Percentiles rank a stretch among this genome's conserved stretches.
Conservation (phyloP, 2,888 invertebrate genomes). For the Crocallis elinguaria region DNA sequence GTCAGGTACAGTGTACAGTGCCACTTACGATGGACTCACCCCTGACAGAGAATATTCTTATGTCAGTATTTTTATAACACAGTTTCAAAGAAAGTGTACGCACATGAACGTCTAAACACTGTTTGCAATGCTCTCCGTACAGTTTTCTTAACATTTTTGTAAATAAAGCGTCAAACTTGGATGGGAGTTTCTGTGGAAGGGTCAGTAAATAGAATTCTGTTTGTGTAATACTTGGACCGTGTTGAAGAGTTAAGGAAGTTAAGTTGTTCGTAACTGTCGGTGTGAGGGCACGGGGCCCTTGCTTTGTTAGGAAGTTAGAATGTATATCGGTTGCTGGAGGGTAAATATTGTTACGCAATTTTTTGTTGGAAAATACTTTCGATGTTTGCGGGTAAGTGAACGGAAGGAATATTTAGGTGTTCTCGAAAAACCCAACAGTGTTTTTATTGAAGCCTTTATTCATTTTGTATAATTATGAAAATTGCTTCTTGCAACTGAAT, state of each 20-base stretch:
- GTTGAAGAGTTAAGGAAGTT: constrained; percentile 44
- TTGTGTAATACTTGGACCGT: constrained; percentile 51
- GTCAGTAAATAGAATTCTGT: constrained; percentile 53
- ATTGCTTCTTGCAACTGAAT: too few species aligned
- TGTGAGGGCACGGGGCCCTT: constrained; percentile 21
- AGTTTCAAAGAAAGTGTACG: constrained; percentile 27
- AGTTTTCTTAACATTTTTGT: constrained; percentile 47
- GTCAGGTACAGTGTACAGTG: too few species aligned
- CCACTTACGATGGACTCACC: too few species aligned
- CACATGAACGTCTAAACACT: constrained; percentile 39
- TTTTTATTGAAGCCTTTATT: too few species aligned
- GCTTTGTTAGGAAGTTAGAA: constrained; percentile 27
- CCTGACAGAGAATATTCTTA: too few species aligned
- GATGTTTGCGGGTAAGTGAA: constrained; percentile 9
- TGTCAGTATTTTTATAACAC: neutral
- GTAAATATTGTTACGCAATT: constrained; percentile 17
- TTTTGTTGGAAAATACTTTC: constrained; percentile 9
- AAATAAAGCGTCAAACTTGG: constrained; percentile 42
- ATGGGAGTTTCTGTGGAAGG: constrained; percentile 46
- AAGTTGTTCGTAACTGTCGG: constrained; percentile 35
- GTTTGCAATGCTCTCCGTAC: constrained; percentile 51
- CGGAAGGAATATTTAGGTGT: neutral
- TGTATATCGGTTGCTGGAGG: constrained; percentile 27
- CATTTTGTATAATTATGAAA: too few species aligned
- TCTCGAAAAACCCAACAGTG: too few species aligned